These are phyloP conservation scores for Poliocrania exsul DNA, from an alignment of 2,797 vertebrate species.

Conservation along the genomic window DNA sequence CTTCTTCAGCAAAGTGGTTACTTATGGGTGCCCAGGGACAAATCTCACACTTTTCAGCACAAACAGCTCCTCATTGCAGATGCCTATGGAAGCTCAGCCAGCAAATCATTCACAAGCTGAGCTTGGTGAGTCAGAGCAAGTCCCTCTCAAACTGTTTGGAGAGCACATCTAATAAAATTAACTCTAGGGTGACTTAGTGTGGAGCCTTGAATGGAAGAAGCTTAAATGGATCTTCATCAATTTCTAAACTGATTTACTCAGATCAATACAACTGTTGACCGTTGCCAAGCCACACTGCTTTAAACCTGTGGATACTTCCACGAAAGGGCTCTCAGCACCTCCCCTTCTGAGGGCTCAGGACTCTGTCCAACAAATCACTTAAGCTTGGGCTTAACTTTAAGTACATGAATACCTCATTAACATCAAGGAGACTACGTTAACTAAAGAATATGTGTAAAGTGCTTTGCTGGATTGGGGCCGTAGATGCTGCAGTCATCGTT, in stretches of 20 bases:
- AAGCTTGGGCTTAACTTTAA: constrained; percentile 28
- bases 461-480: background rate
- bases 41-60: background rate
- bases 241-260: constrained; percentile 18
- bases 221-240: background rate
- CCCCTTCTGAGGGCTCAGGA: background rate
- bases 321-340: background rate
- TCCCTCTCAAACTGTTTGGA: background rate
- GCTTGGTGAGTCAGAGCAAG: background rate
- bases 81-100: background rate
- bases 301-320: background rate
- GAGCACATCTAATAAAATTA: background rate
- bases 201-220: background rate
- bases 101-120: background rate
- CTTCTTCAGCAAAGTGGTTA: background rate
- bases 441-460: background rate
- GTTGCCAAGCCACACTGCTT: background rate
- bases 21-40: background rate
- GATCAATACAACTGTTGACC: background rate
- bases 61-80: background rate
- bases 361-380: constrained; percentile 26
- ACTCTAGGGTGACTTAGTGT: background rate
- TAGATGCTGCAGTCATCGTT: background rate
- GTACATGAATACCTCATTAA: constrained; percentile 41
- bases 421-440: background rate